Base-by-base conservation (phyloP, 1,140 invertebrate species). In the Parapsyche elsis region DNA sequence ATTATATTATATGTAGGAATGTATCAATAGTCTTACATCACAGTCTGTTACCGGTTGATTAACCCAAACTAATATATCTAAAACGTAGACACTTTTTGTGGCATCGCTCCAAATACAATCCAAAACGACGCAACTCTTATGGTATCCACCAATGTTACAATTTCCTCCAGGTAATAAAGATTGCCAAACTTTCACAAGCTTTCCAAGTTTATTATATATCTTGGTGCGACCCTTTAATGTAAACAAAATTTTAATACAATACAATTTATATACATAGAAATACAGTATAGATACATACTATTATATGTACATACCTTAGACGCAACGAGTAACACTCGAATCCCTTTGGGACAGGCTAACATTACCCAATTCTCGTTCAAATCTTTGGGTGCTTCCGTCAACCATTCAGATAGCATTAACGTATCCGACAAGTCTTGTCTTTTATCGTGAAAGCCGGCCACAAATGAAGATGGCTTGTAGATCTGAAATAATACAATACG, bases 51-150 rank as follows among this genome's bases (percentile, higher is more conserved):
- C 89, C 14, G 92, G 89, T 81, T 94, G 92, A 81, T 91, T 92
- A 81, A 94, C 95, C 95, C 96, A 98, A 57, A 91, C 92, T 53
- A 98, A 88, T 5, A 96, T 88, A 87, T 98, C 97, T 64, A 98
- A 86, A 0, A 96, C 90, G 87, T 93, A 97, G 85, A 94, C 94
- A 0, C 89, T 92, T 77, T 93, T 91, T 45, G 87, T 85, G 0
- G 88, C 81, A 81, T 92, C 90, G 83, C 90, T 87, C 87, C 92
- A 96, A 46, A 98, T 91, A 85, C 95, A 96, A 87, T 98, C 96
- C 4, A 98, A 84, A 64, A 97, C 91, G 1, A 38, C 30, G 82
- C 86, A 87, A 76, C 84, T 86, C 59, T 86, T 88, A 16, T 83
- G 85, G 45, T 85, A 87, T 23, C 84, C 83, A 49, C 84, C 76